Evolutionary conservation across 1,140 invertebrate species (phyloP), one percentile per base, ranked within the genome.

Genomic region (Drosophila quadrilineata): DNA sequence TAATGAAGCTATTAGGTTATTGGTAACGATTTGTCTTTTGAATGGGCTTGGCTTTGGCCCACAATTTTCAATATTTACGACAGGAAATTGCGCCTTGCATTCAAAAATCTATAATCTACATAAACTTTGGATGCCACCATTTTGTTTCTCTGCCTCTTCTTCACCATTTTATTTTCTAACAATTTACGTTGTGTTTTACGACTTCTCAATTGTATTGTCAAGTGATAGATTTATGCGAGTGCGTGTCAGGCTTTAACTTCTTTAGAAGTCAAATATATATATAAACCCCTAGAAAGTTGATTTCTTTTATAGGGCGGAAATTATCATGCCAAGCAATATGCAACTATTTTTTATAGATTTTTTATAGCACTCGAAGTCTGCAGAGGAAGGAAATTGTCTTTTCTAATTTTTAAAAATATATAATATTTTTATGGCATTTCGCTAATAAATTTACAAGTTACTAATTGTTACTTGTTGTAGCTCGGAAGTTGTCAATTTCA

Each of bases 61-160:
- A 82, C 56, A 84, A 76, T 76, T 71, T 76, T 64, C 65, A 67
- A 65, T 77, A 84, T 82, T 82, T 82, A 82, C 73, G 77, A 84
- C 77, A 82, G 77, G 77, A 82, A 82, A 84, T 82, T 82, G 77
- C 73, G 77, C 49, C 63, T 84, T 72, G 77, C 75, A 84, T 82
- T 72, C 57, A 41, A 84, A 84, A 84, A n/a, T n/a, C n/a, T 60
- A 31, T 53, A 38, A 22, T 58, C 14, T 24, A 26, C 46, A 43
- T 9, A 17, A 26, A 43, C 12, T 64, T 52, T 49, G 38, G 21
- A 29, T 21, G 17, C 28, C 17, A 24, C 33, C 52, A 57, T 82
- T 72, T 80, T 60, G 49, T 45, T 56, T 63, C 48, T 53, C n/a
- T n/a, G n/a, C n/a, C n/a, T n/a, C n/a, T n/a, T n/a, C n/a, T n/a